Percentiles rank a stretch among this genome's conserved stretches.
These are phyloP conservation scores for Pongo pygmaeus DNA, from an alignment of 2,113 vertebrate species.

Conservation along the genomic window DNA sequence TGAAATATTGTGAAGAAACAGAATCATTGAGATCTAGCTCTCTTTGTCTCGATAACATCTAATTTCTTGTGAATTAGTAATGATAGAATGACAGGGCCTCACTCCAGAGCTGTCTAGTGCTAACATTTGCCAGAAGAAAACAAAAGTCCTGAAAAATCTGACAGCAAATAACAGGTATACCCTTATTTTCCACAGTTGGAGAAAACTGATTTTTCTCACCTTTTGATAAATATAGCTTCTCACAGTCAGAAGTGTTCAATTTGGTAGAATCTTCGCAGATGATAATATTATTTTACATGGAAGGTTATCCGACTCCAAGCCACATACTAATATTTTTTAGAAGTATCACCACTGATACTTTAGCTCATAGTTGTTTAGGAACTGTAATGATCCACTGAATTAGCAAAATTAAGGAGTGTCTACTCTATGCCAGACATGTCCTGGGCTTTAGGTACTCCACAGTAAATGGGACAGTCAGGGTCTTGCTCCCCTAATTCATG, in stretches of 20 bases:
- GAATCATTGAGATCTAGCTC: too few relatives aligned
- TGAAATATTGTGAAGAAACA: background rate
- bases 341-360: background rate
- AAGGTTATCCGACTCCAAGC: background rate
- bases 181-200: background rate
- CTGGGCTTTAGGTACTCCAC: accelerated
- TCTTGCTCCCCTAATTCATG: too few relatives aligned
- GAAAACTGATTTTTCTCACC: background rate
- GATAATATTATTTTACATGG: background rate
- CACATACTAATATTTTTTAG: background rate
- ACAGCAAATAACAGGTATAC: accelerated
- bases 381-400: background rate
- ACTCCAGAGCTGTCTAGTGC: accelerated
- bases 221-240: background rate
- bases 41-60: accelerated
- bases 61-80: background rate
- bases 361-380: background rate
- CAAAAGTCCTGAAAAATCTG: background rate
- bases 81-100: background rate
- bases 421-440: accelerated
- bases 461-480: background rate
- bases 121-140: background rate
- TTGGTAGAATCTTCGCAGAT: background rate
- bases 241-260: background rate
- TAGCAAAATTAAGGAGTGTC: background rate